Base-by-base conservation (phyloP, 2,888 invertebrate genomes). In the Eristalis pertinax region DNA sequence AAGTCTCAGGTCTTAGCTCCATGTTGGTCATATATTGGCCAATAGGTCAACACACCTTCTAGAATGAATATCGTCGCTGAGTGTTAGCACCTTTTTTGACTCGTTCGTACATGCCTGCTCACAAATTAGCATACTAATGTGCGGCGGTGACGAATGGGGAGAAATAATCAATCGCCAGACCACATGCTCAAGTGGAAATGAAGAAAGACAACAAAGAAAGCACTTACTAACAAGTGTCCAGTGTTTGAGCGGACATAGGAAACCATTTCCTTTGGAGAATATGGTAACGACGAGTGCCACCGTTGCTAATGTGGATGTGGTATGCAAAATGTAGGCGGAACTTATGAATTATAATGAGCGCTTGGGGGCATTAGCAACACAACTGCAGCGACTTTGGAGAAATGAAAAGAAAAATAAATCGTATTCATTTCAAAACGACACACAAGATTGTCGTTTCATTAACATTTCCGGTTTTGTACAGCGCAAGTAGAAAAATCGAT, bases 31-130 rank as follows among this genome's bases (percentile, higher is more conserved):
- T 80, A 73, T 80, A 73, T 80, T 80, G 79, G 79, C 79, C 67
- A 80, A 62, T 80, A 60, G 79, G 79, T 80, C 73, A 80, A 80
- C 73, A 80, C 62, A 80, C 79, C 62, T 68, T 35, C 67, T 19
- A 69, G 67, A 75, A 58, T 75, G 22, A 65, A 67, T 67, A 26
- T n/a, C 29, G 58, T 41, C 41, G 8, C 41, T 19, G 41, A 15
- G 22, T 32, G 63, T 58, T 38, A 58, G 24, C 70, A 70, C 70
- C 22, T 60, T 60, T 43, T 63, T 58, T 26, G 32, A 58, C 50
- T 73, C 62, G 73, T 68, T 80, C 73, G 67, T 67, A 67, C 67
- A 73, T 73, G 79, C 60, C 67, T 62, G 67, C 22, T 73, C 26
- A 35, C 79, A 67, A 38, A 73, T 68, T 67, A 68, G 73, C 79